Percentiles rank a stretch among this genome's conserved stretches.
Evolutionary conservation across 2,113 vertebrate genomes (phyloP).

Genomic region (Zosterops borbonicus): DNA sequence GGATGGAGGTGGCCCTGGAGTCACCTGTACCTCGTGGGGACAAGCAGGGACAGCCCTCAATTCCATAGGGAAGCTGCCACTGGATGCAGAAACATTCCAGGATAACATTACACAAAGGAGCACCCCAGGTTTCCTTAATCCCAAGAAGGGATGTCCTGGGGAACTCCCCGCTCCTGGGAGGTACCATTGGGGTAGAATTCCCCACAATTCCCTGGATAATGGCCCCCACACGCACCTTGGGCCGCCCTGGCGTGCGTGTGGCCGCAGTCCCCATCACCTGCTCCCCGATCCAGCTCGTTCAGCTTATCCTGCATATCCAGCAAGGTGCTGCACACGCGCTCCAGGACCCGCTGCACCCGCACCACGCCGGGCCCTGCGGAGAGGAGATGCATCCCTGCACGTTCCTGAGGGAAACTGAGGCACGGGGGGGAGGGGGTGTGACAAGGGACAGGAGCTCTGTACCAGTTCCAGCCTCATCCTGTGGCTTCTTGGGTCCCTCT

Average conservation of each 20-base stretch:
- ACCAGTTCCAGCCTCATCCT: conserved; percentile 49
- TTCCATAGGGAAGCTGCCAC: background rate
- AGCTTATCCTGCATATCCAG: conserved; percentile 81
- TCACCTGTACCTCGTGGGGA: accelerated
- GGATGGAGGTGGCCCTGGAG: background rate
- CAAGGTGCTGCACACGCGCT: conserved; percentile 77
- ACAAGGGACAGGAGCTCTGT: accelerated
- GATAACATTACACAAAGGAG: background rate
- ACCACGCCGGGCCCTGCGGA: conserved; percentile 63
- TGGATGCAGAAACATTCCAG: background rate
- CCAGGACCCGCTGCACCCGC: conserved; percentile 58
- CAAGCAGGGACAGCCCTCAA: background rate
- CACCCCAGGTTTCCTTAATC: background rate
- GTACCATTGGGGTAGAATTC: background rate
- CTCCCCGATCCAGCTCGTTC: conserved; percentile 86
- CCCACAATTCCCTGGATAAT: background rate
- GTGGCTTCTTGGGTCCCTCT: background rate
- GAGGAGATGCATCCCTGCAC: background rate
- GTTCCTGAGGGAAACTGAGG: accelerated
- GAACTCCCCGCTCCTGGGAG: accelerated
- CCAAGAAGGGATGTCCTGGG: background rate
- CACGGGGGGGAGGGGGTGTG: accelerated
- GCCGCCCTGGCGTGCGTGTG: conserved; percentile 88
- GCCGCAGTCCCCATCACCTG: conserved; percentile 92
- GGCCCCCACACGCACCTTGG: conserved; percentile 68